A percentile compares a stretch with the other conserved stretches of the same genome.
Conservation (phyloP, 2,888 invertebrate species). For the Anagyrus pseudococci region DNA sequence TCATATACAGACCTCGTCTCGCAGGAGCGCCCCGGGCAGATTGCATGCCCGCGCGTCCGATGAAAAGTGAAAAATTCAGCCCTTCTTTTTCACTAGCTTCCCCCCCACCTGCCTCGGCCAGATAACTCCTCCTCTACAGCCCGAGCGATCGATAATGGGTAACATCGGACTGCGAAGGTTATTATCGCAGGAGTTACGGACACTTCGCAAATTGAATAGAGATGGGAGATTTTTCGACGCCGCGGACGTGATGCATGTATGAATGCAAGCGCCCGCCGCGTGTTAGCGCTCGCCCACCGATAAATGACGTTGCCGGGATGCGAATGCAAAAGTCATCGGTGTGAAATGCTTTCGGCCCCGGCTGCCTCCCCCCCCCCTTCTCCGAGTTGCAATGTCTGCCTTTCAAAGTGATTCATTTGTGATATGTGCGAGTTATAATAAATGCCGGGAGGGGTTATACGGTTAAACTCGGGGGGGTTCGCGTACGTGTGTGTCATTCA, state of each 20-base stretch:
- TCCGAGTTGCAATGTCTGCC: too few species aligned
- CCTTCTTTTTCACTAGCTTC: slow-evolving; percentile 1
- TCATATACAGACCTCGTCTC: too few species aligned
- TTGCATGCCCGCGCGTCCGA: slow-evolving; percentile 23
- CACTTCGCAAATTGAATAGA: slow-evolving; percentile 30
- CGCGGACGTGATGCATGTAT: background rate
- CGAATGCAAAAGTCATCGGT: background rate
- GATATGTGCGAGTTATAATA: too few species aligned
- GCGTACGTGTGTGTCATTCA: too few species aligned
- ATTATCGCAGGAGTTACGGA: slow-evolving; percentile 17
- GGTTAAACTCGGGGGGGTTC: too few species aligned
- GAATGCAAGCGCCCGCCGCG: background rate
- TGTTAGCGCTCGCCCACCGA: background rate
- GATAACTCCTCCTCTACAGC: background rate
- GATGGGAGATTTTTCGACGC: slow-evolving; percentile 19
- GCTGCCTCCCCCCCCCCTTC: too few species aligned
- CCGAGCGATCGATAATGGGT: background rate
- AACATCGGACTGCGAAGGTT: background rate
- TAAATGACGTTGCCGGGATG: background rate
- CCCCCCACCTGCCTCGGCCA: background rate
- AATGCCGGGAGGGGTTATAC: too few species aligned
- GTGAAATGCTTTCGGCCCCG: slow-evolving; percentile 5
- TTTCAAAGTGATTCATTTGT: too few species aligned
- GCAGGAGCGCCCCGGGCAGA: slow-evolving; percentile 9
- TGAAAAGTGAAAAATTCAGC: slow-evolving; percentile 34